These are phyloP conservation scores for Anniella stebbinsi DNA, from an alignment of 2,797 vertebrate genomes.

Conservation along the genomic window DNA sequence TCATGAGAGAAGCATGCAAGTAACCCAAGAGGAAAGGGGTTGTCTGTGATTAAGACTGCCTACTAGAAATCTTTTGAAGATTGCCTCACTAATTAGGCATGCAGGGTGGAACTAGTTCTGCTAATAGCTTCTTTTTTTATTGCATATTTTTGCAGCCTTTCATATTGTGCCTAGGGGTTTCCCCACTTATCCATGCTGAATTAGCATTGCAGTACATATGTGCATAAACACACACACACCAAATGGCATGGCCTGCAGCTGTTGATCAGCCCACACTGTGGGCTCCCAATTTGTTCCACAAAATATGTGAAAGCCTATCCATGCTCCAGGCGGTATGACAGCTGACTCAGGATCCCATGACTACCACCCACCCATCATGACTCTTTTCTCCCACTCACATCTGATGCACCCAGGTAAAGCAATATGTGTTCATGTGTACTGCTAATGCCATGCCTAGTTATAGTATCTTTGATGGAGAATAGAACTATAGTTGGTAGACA, in stretches of 20 bases:
- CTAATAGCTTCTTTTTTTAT: constrained; percentile 50
- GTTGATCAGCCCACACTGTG: constrained; percentile 10
- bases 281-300: background rate
- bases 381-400: background rate
- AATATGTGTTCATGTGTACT: background rate
- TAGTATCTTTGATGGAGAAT: background rate
- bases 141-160: background rate
- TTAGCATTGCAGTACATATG: constrained; percentile 2
- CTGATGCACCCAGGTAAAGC: background rate
- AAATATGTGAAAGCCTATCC: background rate
- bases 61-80: constrained; percentile 49
- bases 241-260: constrained; percentile 43
- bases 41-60: constrained; percentile 44
- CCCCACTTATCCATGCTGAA: constrained; percentile 37
- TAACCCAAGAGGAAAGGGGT: constrained; percentile 43
- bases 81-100: constrained; percentile 59
- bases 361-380: background rate
- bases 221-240: background rate
- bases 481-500: background rate
- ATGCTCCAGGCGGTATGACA: background rate
- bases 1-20: constrained; percentile 56
- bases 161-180: constrained; percentile 15
- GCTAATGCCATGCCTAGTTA: background rate
- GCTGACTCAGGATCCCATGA: background rate
- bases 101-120: constrained; percentile 52